phyloP scores from a whole-genome alignment of 2,113 vertebrate species.

The Chrysochloris asiatica region DNA sequence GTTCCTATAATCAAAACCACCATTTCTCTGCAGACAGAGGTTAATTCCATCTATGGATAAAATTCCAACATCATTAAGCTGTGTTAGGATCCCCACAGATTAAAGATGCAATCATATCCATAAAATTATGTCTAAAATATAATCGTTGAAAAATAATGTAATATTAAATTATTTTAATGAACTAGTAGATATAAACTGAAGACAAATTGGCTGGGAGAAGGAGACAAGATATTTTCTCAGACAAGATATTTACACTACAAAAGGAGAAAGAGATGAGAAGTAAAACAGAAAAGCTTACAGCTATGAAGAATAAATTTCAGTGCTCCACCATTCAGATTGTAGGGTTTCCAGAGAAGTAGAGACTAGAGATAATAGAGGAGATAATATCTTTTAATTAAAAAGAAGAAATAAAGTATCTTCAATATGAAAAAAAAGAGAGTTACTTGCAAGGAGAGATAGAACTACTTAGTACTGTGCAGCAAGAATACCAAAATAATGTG shows the following conservation, averaged over 20 bases:
- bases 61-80: not conserved
- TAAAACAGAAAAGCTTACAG: not conserved
- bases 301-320: not conserved
- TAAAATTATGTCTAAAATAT: not conserved
- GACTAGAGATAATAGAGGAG: not conserved
- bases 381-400: not conserved
- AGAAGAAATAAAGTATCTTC: not conserved
- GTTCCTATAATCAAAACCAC: not conserved
- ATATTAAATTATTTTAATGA: not conserved
- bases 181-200: not conserved
- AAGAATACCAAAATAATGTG: not conserved
- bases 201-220: not conserved
- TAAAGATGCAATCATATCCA: not conserved
- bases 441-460: not conserved
- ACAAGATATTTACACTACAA: not conserved
- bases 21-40: not conserved
- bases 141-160: too few species aligned
- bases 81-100: not conserved
- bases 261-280: not conserved
- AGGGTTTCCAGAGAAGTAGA: not conserved
- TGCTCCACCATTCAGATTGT: not conserved
- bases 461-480: not conserved
- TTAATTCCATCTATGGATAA: not conserved
- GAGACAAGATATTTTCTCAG: not conserved
- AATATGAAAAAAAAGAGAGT: not conserved